Evolutionary conservation across 2,888 invertebrate genomes (phyloP).

Genomic region (Pecten maximus): DNA sequence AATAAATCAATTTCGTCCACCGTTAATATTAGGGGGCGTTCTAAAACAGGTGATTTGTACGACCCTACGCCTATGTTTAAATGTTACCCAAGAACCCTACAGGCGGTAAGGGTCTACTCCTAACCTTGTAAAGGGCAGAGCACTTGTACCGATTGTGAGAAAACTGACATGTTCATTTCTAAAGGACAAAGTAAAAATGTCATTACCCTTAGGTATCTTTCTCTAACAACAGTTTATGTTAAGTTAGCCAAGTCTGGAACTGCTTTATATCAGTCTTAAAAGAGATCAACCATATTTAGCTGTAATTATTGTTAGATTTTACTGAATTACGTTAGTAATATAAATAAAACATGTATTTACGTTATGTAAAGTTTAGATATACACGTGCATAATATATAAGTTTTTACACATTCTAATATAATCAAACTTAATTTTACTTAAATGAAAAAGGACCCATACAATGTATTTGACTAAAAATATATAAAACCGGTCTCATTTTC

Average conservation of each 20-base stretch:
- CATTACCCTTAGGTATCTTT: neutral
- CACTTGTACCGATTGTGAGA: neutral
- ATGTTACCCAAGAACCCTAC: constrained; percentile 15
- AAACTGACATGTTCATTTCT: constrained; percentile 26
- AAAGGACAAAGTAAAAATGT: constrained; percentile 33
- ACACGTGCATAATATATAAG: too few relatives aligned
- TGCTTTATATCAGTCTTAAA: neutral
- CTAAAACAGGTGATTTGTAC: neutral
- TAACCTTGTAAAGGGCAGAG: constrained; percentile 23
- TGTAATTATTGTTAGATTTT: too few relatives aligned
- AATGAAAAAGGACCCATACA: neutral
- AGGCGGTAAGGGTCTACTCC: neutral
- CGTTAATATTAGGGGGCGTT: constrained; percentile 35
- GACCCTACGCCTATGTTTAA: neutral
- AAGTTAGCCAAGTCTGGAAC: neutral
- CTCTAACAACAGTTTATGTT: neutral
- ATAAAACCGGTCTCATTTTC: neutral
- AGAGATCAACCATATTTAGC: neutral
- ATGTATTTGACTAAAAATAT: neutral
- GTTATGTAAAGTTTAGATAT: too few relatives aligned
- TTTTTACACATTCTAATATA: too few relatives aligned
- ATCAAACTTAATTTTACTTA: too few relatives aligned
- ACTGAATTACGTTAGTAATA: too few relatives aligned
- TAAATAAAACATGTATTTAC: too few relatives aligned
- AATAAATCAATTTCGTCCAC: constrained; percentile 21